Evolutionary conservation across 2,797 vertebrate species (phyloP), one percentile per base, ranked within the genome.

Genomic region (Phalanger gymnotis): DNA sequence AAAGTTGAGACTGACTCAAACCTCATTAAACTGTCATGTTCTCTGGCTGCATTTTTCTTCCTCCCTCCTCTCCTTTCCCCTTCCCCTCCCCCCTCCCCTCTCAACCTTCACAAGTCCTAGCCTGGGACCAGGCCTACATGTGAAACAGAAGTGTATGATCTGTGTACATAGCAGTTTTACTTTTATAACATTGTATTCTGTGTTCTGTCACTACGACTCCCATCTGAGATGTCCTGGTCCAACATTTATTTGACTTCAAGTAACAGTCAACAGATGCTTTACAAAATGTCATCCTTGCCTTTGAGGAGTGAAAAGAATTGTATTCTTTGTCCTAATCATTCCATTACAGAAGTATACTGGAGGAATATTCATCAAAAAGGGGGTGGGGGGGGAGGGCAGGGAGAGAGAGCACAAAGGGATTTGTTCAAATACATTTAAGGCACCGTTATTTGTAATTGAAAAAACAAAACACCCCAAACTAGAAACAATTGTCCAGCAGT

Each of bases 151-250:
- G 14, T 89, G 7, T 81, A 25, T 10, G 66, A 25, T 81, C n/a
- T 73, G 91, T 16, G 31, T 61, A 53, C 28, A 28, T 2, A 87
- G 0, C 2, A 56, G 27, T 91, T 53, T 54, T 54, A 93, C 56
- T 94, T 92, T 91, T 87, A 31, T 92, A 91, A 96, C 2, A 94
- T 61, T 92, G 94, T 91, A 53, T 54, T 96, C 61, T 95, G 92
- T 73, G 93, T 90, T 95, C 54, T 56, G 73, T 87, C 73, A 87
- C 22, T 11, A 51, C 30, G 13, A 34, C 12, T 90, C 14, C 53
- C 28, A 25, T 54, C 90, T 31, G 30, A 90, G 90, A 54, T 4
- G 66, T 93, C 95, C 95, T 94, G 87, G 95, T 90, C 22, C 11
- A 90, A 90, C 27, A 54, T 90, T 2, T 0, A 5, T 9, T 66